phyloP scores from a whole-genome alignment of 2,888 invertebrate genomes.

The Siphonodentalium dalli region DNA sequence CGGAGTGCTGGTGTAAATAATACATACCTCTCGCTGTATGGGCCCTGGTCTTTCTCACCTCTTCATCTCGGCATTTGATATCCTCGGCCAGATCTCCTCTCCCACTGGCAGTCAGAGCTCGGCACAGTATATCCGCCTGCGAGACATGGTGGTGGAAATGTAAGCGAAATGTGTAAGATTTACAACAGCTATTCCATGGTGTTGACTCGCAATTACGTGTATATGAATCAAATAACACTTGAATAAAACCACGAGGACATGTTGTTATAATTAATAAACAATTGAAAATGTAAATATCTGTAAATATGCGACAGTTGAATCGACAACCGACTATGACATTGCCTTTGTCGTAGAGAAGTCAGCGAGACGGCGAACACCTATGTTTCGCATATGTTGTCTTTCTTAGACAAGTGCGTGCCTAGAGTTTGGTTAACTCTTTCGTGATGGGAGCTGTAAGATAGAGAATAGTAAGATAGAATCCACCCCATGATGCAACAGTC shows the following conservation, averaged over 20 bases:
- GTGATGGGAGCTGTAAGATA: too few relatives aligned
- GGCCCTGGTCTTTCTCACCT: slow-evolving; percentile 38
- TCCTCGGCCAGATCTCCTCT: slow-evolving; percentile 49
- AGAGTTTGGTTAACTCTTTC: too few relatives aligned
- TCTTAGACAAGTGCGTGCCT: too few relatives aligned
- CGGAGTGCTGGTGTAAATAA: neutral
- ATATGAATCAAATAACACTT: neutral
- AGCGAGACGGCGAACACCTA: too few relatives aligned
- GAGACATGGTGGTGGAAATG: neutral
- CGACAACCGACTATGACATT: too few relatives aligned
- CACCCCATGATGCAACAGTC: too few relatives aligned
- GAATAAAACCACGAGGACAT: neutral
- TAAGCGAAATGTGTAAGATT: neutral
- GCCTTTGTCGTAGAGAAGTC: too few relatives aligned
- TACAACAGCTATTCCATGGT: too few relatives aligned
- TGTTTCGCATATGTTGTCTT: too few relatives aligned
- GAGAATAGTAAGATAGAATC: too few relatives aligned
- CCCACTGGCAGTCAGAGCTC: slow-evolving; percentile 41
- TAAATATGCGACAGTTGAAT: too few relatives aligned
- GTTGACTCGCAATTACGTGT: too few relatives aligned
- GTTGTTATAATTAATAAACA: neutral
- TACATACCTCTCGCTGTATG: slow-evolving; percentile 39
- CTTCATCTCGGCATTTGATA: slow-evolving; percentile 40
- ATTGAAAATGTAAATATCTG: neutral
- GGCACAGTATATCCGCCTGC: slow-evolving; percentile 47